Base-by-base conservation (phyloP, 1,140 invertebrate species). In the Berghia stephanieae region DNA sequence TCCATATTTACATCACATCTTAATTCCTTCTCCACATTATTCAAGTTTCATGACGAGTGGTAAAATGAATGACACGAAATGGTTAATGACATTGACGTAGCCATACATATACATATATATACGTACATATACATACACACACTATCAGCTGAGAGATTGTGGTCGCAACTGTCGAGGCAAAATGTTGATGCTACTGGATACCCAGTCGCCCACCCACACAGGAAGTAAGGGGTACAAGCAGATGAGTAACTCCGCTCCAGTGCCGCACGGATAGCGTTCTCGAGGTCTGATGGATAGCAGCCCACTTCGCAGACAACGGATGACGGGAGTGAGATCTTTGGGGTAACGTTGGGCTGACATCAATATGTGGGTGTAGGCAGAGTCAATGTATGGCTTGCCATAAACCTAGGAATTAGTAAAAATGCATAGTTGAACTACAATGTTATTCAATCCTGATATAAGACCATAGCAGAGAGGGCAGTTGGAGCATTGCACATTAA, bases 201-300 rank as follows among this genome's bases (percentile, higher is more conserved):
- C 38, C 78, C 82, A 86, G 77, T 89, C 88, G 8, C 83, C 83
- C 10, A 87, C 36, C 86, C 87, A 88, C 0, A 87, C 82, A 2
- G 88, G 88, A 52, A 88, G 77, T n/a, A 89, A 72, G 0, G 83
- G 79, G 60, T 83, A 85, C 24, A 88, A 24, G 21, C 68, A 83
- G 44, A 87, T 80, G 10, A 89, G 16, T 38, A 85, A 75, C 44
- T 87, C 87, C 13, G 84, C 87, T 2, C 87, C 86, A 3, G 80
- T 81, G 13, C 86, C 86, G 57, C 86, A 87, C 0, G 85, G 83
- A 75, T 87, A 89, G 1, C 84, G 79, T 38, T 85, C 82, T 10
- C 83, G 75, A 3, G 88, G 88, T 43, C 83, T 70, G 57, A 86
- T 88, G n/a, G 88, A 89, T 0, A 89, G 80, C 16, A 89, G 80